These are phyloP conservation scores for Cremastinae sp. DNA, from an alignment of 2,888 invertebrate genomes.

Conservation along the genomic window DNA sequence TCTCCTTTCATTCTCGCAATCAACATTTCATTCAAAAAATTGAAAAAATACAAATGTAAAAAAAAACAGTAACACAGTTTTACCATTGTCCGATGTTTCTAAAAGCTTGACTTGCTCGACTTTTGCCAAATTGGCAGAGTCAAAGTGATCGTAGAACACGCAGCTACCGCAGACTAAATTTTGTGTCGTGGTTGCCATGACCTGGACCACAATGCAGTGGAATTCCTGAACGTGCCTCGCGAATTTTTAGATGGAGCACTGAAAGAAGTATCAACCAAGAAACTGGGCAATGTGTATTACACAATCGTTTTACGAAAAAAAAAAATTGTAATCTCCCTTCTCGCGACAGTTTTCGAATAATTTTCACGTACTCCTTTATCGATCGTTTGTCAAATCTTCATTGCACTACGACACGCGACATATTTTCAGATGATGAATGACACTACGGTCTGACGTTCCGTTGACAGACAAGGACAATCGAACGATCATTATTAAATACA, in stretches of 20 bases:
- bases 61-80: conserved; percentile 62
- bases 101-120: conserved; percentile 86
- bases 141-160: conserved; percentile 92
- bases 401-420: conserved; percentile 38
- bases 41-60: conserved; percentile 70
- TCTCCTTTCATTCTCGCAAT: neutral
- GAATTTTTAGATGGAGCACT: neutral
- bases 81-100: conserved; percentile 71
- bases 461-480: conserved; percentile 41
- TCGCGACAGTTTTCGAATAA: neutral
- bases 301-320: neutral
- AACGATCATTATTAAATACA: conserved; percentile 27
- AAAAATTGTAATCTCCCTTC: neutral
- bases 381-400: conserved; percentile 35
- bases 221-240: conserved; percentile 4
- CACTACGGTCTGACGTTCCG: conserved; percentile 10
- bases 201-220: conserved; percentile 70
- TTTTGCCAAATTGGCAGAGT: conserved; percentile 92
- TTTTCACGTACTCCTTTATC: conserved; percentile 27
- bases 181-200: conserved; percentile 77
- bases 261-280: neutral
- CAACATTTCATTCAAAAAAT: neutral
- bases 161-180: conserved; percentile 87
- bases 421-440: conserved; percentile 24
- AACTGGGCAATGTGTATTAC: neutral